phyloP scores from a whole-genome alignment of 1,140 invertebrate species.

The Caenorhabditis brenneri region DNA sequence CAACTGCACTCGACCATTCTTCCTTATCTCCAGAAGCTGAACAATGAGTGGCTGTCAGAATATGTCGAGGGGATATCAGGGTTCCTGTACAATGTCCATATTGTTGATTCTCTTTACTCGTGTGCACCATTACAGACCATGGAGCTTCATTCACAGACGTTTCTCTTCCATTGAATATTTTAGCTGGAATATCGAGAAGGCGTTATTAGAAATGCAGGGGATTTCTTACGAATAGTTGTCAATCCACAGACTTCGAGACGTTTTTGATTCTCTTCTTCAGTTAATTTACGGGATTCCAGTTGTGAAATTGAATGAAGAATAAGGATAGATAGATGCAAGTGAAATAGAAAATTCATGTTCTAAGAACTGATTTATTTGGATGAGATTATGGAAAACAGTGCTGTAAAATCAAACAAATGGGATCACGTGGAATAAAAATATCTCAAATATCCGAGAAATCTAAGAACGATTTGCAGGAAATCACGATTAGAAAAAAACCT shows the following conservation, averaged over 20 bases:
- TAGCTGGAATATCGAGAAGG: too few relatives aligned
- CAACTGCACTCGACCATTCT: neutral
- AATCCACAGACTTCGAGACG: neutral
- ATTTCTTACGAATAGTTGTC: neutral
- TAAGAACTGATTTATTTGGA: too few relatives aligned
- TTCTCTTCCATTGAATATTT: neutral
- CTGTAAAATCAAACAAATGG: too few relatives aligned
- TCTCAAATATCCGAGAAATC: too few relatives aligned
- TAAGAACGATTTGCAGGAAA: too few relatives aligned
- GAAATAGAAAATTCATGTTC: too few relatives aligned
- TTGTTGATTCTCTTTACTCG: neutral
- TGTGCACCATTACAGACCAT: neutral
- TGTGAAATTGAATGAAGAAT: neutral
- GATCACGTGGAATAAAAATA: too few relatives aligned
- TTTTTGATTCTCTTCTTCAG: neutral
- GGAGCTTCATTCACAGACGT: neutral
- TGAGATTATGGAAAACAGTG: too few relatives aligned
- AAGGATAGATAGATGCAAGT: neutral
- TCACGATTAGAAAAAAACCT: too few relatives aligned
- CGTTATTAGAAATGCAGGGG: too few relatives aligned
- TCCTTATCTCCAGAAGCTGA: neutral
- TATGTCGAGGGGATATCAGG: neutral
- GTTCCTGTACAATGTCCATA: neutral
- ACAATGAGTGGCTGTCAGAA: neutral
- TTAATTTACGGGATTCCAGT: neutral